phyloP scores from a whole-genome alignment of 2,888 invertebrate species.

The Dascillus cervinus region DNA sequence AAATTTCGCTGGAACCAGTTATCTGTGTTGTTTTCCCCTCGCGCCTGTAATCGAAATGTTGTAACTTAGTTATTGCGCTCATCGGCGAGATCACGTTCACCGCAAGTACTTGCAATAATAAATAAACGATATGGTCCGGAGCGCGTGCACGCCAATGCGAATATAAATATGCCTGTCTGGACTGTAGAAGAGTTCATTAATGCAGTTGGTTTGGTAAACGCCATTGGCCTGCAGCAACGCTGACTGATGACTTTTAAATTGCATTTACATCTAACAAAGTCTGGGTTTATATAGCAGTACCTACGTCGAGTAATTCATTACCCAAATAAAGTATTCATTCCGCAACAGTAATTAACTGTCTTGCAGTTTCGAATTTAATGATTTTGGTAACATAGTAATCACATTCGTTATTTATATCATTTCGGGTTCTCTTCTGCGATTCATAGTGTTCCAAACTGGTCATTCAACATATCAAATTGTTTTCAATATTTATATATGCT shows the following conservation, averaged over 20 bases:
- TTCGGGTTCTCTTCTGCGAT: too few species aligned
- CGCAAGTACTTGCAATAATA: slow-evolving; percentile 40
- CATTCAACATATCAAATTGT: too few species aligned
- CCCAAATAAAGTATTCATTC: too few species aligned
- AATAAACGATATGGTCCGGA: slow-evolving; percentile 43
- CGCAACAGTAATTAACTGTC: too few species aligned
- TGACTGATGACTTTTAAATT: slow-evolving; percentile 42
- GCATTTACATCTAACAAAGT: slow-evolving; percentile 35
- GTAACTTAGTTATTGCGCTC: slow-evolving; percentile 39
- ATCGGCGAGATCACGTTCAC: slow-evolving; percentile 41
- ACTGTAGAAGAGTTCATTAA: slow-evolving; percentile 43
- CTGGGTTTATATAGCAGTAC: slow-evolving; percentile 13
- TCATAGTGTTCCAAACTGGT: too few species aligned
- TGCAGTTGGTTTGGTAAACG: slow-evolving; percentile 41
- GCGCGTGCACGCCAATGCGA: slow-evolving; percentile 42
- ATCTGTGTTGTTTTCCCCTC: neutral
- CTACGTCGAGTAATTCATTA: too few species aligned
- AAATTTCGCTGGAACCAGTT: too few species aligned
- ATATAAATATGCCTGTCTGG: slow-evolving; percentile 42
- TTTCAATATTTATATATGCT: too few species aligned
- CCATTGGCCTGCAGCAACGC: slow-evolving; percentile 37
- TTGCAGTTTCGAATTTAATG: too few species aligned
- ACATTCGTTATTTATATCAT: too few species aligned
- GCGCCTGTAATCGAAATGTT: slow-evolving; percentile 29
- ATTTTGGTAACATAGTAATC: too few species aligned